Evolutionary conservation across 2,888 invertebrate genomes (phyloP).

Genomic region (Stenurella melanura): DNA sequence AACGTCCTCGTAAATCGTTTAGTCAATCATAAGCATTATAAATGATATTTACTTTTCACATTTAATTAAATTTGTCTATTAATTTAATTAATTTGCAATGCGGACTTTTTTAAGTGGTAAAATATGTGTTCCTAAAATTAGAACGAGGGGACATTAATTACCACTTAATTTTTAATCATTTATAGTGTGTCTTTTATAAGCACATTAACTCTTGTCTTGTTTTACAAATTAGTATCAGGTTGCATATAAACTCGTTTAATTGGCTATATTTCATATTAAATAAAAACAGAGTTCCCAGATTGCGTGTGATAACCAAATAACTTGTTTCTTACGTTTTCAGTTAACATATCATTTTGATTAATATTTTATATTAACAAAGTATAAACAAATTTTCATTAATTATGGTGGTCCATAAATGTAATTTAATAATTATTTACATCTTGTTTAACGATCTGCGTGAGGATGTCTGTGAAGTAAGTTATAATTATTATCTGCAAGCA

Average conservation of each 20-base stretch:
- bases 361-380: slow-evolving; percentile 34
- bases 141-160: slow-evolving; percentile 42
- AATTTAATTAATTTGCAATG: slow-evolving; percentile 28
- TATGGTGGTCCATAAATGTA: not conserved
- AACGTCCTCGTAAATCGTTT: slow-evolving; percentile 14
- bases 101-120: slow-evolving; percentile 7
- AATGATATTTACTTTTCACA: not conserved
- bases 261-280: slow-evolving; percentile 53
- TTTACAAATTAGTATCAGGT: slow-evolving; percentile 56
- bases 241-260: slow-evolving; percentile 55
- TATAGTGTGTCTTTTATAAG: slow-evolving; percentile 53
- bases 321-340: slow-evolving; percentile 44
- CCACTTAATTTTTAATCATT: slow-evolving; percentile 51
- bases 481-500: not conserved
- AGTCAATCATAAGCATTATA: not conserved
- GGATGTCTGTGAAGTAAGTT: not conserved
- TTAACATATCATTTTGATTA: slow-evolving; percentile 34
- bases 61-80: slow-evolving; percentile 16
- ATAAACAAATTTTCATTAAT: slow-evolving; percentile 32
- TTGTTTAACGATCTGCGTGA: not conserved
- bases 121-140: slow-evolving; percentile 34
- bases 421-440: slow-evolving; percentile 15
- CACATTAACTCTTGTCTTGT: slow-evolving; percentile 54
- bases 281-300: slow-evolving; percentile 50
- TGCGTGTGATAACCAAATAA: slow-evolving; percentile 48